Evolutionary conservation across 2,113 vertebrate genomes (phyloP).

Genomic region (Romanogobio albipinnatus): DNA sequence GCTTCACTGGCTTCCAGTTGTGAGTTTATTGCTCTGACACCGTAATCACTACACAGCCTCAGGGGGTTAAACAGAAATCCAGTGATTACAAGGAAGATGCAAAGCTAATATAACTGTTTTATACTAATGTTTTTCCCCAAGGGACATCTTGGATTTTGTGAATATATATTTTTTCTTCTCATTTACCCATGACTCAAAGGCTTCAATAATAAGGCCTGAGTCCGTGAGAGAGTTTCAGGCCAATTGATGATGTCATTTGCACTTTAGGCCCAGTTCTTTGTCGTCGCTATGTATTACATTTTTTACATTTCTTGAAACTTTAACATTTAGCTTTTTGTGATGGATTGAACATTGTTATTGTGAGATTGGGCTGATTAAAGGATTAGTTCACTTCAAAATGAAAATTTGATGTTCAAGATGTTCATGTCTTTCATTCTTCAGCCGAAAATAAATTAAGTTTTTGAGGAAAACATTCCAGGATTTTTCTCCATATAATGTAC

Average conservation of each 20-base stretch:
- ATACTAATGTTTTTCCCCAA: not conserved
- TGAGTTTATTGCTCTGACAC: conserved; percentile 11
- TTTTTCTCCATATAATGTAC: too few species aligned
- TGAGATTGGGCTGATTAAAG: not conserved
- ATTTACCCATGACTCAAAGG: not conserved
- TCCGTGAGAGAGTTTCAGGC: not conserved
- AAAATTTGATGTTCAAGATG: too few species aligned
- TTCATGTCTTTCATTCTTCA: too few species aligned
- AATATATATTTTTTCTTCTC: not conserved
- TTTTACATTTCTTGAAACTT: not conserved
- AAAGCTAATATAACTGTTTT: not conserved
- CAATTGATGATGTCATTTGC: not conserved
- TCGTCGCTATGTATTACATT: not conserved
- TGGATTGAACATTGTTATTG: not conserved
- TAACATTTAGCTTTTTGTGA: not conserved
- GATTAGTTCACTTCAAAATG: too few species aligned
- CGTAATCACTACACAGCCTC: not conserved
- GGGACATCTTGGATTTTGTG: not conserved
- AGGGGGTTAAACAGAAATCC: not conserved
- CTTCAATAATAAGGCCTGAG: not conserved
- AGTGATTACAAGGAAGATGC: not conserved
- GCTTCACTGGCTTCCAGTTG: not conserved
- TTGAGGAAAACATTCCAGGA: too few species aligned
- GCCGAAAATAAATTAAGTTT: too few species aligned
- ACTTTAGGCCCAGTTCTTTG: not conserved